Evolutionary conservation across 2,797 vertebrate species (phyloP).

Genomic region (Rhinella marina): DNA sequence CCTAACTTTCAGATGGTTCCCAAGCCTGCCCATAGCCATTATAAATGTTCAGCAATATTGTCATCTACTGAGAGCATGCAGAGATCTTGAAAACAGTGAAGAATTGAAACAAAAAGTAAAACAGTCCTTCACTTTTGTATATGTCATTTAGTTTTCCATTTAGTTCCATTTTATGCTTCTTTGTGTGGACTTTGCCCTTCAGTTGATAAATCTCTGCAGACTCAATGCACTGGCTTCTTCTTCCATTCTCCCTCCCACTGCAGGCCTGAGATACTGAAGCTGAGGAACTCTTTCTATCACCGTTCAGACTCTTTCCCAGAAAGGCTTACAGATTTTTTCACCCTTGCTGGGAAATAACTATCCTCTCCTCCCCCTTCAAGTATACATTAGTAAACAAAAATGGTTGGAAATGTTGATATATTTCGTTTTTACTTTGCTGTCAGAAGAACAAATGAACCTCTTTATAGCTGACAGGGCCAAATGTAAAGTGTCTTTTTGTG

Average conservation of each 20-base stretch:
- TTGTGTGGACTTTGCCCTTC: background rate
- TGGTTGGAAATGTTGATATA: constrained; percentile 56
- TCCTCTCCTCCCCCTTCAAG: constrained; percentile 49
- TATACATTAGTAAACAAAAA: constrained; percentile 60
- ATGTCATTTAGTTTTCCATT: background rate
- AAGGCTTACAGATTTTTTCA: constrained; percentile 56
- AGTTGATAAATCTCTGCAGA: constrained; percentile 22
- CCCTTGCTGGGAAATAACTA: constrained; percentile 60
- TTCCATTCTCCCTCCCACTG: constrained; percentile 15
- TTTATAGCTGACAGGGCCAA: constrained; percentile 33
- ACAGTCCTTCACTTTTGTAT: background rate
- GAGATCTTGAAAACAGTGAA: too few species aligned
- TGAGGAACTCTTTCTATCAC: constrained; percentile 50
- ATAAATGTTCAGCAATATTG: too few species aligned
- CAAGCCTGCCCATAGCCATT: too few species aligned
- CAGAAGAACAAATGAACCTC: constrained; percentile 53
- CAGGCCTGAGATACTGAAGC: constrained; percentile 4
- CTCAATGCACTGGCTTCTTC: background rate
- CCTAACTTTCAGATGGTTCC: too few species aligned
- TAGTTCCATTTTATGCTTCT: background rate
- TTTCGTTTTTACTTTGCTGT: constrained; percentile 40
- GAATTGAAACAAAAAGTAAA: too few species aligned
- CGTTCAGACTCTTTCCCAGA: constrained; percentile 54
- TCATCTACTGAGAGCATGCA: too few species aligned
- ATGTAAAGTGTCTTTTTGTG: constrained; percentile 23